These are phyloP conservation scores for Ictalurus furcatus DNA, from an alignment of 2,113 vertebrate genomes.

Conservation along the genomic window DNA sequence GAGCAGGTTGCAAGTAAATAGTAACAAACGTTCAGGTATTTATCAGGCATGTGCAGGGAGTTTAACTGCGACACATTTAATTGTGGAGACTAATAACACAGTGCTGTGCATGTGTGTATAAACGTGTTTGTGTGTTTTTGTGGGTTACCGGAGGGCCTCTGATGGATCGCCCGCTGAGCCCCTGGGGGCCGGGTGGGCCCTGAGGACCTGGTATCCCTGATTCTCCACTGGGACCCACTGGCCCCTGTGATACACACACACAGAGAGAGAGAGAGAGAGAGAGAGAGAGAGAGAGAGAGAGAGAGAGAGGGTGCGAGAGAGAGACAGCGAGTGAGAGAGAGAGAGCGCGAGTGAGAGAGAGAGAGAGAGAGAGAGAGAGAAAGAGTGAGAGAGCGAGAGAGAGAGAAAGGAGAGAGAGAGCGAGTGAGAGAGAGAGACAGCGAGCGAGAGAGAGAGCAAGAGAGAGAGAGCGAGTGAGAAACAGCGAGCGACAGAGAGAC, in stretches of 20 bases:
- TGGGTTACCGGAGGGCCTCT: slow-evolving; percentile 83
- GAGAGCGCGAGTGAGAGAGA: too few relatives aligned
- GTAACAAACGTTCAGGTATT: neutral
- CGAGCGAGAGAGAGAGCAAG: too few relatives aligned
- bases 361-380: too few relatives aligned
- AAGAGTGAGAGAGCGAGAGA: too few relatives aligned
- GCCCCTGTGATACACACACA: slow-evolving; percentile 74
- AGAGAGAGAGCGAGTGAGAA: too few relatives aligned
- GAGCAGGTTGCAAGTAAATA: neutral
- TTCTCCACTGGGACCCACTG: slow-evolving; percentile 84
- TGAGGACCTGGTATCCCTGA: slow-evolving; percentile 84
- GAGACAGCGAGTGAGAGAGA: neutral
- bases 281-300: neutral
- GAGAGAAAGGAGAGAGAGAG: too few relatives aligned
- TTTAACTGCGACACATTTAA: neutral
- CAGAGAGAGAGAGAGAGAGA: neutral
- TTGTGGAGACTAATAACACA: neutral
- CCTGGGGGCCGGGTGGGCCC: slow-evolving; percentile 88
- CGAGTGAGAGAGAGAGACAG: too few relatives aligned
- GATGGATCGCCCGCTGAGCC: slow-evolving; percentile 91
- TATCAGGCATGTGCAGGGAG: neutral
- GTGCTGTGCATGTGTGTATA: neutral
- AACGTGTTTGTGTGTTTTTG: neutral
- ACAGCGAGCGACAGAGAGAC: too few relatives aligned
- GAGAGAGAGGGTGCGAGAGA: neutral